phyloP scores from a whole-genome alignment of 2,888 invertebrate species.

The Margaritifera margaritifera region DNA sequence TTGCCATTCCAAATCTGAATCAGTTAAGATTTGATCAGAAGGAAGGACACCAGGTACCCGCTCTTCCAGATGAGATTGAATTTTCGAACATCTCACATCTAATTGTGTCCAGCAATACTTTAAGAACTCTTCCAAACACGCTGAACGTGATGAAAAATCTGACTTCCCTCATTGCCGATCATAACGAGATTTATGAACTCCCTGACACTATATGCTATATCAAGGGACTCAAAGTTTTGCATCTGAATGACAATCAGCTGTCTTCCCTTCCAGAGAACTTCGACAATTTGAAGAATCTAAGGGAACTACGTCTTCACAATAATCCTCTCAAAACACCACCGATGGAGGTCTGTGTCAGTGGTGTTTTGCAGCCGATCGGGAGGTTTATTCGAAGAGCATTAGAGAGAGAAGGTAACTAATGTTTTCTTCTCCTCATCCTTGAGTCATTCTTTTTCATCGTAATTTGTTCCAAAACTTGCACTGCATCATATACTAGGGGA shows the following conservation, averaged over 20 bases:
- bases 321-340: constrained; percentile 69
- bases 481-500: too few species aligned
- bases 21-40: constrained; percentile 61
- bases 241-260: constrained; percentile 62
- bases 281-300: constrained; percentile 56
- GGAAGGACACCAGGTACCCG: constrained; percentile 55
- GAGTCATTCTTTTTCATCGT: neutral
- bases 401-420: constrained; percentile 62
- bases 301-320: constrained; percentile 64
- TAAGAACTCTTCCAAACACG: constrained; percentile 57
- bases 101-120: constrained; percentile 60
- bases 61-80: constrained; percentile 62
- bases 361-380: constrained; percentile 69
- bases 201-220: constrained; percentile 57
- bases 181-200: constrained; percentile 55
- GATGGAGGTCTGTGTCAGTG: constrained; percentile 68
- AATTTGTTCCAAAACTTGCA: neutral
- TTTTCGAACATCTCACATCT: constrained; percentile 54
- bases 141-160: constrained; percentile 60
- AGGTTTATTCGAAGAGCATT: constrained; percentile 61
- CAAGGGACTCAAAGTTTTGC: constrained; percentile 53
- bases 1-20: constrained; percentile 57
- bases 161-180: constrained; percentile 55
- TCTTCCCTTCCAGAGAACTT: constrained; percentile 62
- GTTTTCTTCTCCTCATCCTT: neutral